Conservation (phyloP, 2,113 vertebrate genomes). For the Bubo blakistoni region DNA sequence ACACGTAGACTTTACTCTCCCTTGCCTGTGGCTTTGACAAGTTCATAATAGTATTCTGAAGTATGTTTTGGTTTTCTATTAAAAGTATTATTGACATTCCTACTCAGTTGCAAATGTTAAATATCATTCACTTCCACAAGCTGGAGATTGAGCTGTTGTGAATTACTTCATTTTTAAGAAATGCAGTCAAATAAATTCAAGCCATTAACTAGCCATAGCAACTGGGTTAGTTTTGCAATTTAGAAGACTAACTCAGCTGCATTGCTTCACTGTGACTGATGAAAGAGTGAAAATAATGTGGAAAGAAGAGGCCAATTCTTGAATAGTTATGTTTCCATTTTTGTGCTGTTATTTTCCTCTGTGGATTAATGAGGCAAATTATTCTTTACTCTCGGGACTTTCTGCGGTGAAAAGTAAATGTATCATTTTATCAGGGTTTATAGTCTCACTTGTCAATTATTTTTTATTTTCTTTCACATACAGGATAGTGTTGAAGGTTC, state of each 20-base stretch:
- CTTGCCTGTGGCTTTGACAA: not conserved
- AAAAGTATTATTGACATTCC: not conserved
- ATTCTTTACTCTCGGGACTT: not conserved
- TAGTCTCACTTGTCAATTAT: not conserved
- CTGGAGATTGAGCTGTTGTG: not conserved
- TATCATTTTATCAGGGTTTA: not conserved
- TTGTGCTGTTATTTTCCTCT: not conserved
- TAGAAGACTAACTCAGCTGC: not conserved
- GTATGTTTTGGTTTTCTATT: not conserved
- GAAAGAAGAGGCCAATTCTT: not conserved
- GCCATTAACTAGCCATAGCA: not conserved
- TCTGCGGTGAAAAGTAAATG: not conserved
- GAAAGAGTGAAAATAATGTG: not conserved
- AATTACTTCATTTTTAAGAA: not conserved
- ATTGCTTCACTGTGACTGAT: not conserved
- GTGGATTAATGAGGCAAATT: not conserved
- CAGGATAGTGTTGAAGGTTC: conserved; percentile 89
- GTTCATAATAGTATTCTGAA: not conserved
- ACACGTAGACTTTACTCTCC: not conserved
- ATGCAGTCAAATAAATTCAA: not conserved
- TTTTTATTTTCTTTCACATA: not conserved
- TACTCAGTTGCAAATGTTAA: not conserved
- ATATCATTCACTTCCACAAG: not conserved
- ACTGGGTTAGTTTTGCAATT: not conserved
- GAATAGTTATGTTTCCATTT: not conserved